Base-by-base conservation (phyloP, 2,888 invertebrate genomes). In the Philaethria dido region DNA sequence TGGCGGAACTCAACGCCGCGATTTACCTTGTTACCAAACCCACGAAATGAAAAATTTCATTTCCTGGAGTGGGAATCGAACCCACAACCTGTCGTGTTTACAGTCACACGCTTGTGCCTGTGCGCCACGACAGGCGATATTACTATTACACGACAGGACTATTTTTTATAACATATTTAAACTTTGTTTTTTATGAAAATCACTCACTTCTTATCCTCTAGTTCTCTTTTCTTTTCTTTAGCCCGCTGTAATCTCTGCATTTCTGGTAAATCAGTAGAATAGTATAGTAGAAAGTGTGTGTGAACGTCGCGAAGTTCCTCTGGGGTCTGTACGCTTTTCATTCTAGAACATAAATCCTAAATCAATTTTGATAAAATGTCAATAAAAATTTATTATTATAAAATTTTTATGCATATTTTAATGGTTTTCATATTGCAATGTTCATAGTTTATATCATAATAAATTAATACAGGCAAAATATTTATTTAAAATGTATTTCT, bases 221-320 rank as follows among this genome's bases (percentile, higher is more conserved):
- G 87, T 71, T 91, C 94, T 65, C 89, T 93, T 82, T 95, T 96
- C 75, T 86, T 94, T 78, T 96, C 95, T 76, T 96, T 96, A 11
- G 89, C 86, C 0, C 94, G 90, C 80, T 95, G 94, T 13, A 95
- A 93, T 62, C 95, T 96, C 78, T 97, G 97, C 97, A 98, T 97
- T 62, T 94, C 94, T 0, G 96, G 95, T 72, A 98, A 92, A 62
- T 98, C 97, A 62, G 95, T 95, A 0, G 97, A 96, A 83, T 99
- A 99, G 86, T 99, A 98, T 18, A 99, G 90, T 73, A 97, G 94
- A 84, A 99, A 99, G 80, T 99, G 98, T 74, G 97, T 95, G 86
- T 98, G 98, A 1, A 98, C 96, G 80, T 99, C 99, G 68, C 97
- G 96, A 0, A 99, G 87, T 83, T 99, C 99, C 83, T 99, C 99